Evolutionary conservation across 2,113 vertebrate species (phyloP).

Genomic region (Martes martes): DNA sequence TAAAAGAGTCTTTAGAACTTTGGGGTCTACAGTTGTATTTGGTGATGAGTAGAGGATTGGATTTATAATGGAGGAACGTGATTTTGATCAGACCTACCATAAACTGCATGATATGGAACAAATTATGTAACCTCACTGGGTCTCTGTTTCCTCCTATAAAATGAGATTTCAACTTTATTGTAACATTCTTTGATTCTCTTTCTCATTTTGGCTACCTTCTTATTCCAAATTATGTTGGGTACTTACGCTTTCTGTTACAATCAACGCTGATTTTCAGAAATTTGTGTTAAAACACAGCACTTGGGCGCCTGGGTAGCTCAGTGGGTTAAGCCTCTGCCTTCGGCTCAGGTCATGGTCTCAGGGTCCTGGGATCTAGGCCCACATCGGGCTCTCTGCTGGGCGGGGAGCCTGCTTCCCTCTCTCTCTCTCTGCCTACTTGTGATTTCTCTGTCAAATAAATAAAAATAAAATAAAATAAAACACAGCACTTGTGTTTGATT

Average conservation of each 20-base stretch:
- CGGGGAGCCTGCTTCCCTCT: too few species aligned
- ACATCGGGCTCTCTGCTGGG: too few species aligned
- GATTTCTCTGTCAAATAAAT: too few species aligned
- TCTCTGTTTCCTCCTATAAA: neutral
- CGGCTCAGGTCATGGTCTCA: too few species aligned
- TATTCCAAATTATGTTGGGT: conserved; percentile 28
- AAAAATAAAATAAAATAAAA: conserved; percentile 13
- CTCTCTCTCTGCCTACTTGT: too few species aligned
- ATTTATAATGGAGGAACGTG: neutral
- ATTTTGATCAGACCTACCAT: neutral
- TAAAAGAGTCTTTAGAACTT: conserved; percentile 43
- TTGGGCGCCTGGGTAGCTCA: neutral
- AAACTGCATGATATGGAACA: neutral
- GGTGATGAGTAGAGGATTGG: neutral
- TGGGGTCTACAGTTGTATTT: neutral
- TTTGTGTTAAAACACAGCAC: conserved; percentile 46
- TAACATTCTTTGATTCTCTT: neutral
- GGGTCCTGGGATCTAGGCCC: too few species aligned
- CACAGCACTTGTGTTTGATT: conserved; percentile 52
- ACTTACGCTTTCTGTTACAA: conserved; percentile 27
- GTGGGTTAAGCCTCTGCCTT: too few species aligned
- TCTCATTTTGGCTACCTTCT: conserved; percentile 42
- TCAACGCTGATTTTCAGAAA: conserved; percentile 31
- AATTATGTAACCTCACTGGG: neutral
- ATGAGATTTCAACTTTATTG: neutral